phyloP scores from a whole-genome alignment of 2,113 vertebrate genomes.

The Alethe diademata region DNA sequence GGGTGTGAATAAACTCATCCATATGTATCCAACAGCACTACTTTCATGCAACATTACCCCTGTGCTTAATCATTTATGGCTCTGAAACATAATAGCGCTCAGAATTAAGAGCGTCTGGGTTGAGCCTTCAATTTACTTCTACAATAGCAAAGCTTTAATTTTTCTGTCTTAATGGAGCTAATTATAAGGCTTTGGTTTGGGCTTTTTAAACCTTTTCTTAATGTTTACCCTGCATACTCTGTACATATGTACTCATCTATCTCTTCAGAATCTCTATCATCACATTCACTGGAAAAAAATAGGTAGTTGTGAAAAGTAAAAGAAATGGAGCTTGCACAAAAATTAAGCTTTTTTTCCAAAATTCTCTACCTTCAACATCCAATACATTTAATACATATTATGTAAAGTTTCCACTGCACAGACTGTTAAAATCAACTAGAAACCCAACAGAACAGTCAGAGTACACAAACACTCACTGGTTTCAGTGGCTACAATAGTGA shows the following conservation, averaged over 20 bases:
- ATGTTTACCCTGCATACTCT: not conserved
- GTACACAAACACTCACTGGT: slow-evolving; percentile 83
- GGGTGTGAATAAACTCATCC: not conserved
- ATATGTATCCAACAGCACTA: not conserved
- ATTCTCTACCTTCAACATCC: not conserved
- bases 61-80: not conserved
- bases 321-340: not conserved
- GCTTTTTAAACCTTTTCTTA: not conserved
- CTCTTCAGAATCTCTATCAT: not conserved
- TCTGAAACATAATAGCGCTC: not conserved
- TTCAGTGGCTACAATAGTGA: slow-evolving; percentile 96
- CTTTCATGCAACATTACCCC: not conserved
- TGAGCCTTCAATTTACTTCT: not conserved
- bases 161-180: not conserved
- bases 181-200: not conserved
- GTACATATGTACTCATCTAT: not conserved
- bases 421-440: not conserved
- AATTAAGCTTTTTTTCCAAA: not conserved
- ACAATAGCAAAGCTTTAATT: not conserved
- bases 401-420: not conserved
- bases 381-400: not conserved
- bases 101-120: not conserved
- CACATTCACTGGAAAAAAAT: not conserved
- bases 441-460: not conserved
- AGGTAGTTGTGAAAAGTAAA: not conserved